phyloP scores from a whole-genome alignment of 2,888 invertebrate species.

The Nomada fabriciana region DNA sequence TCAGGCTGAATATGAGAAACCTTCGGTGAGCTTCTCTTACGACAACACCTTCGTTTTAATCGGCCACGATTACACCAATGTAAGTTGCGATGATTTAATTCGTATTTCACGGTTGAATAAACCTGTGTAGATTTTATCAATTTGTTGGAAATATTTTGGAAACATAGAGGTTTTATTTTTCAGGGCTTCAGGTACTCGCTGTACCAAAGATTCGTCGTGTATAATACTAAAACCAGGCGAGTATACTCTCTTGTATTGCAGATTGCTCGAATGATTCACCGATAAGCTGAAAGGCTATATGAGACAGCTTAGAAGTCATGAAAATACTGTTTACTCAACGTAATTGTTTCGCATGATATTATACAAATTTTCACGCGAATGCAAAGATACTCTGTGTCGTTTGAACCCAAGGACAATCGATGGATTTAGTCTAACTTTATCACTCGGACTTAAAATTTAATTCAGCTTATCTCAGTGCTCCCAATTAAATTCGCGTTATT shows the following conservation, averaged over 20 bases:
- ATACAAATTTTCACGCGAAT: neutral
- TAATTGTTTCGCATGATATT: neutral
- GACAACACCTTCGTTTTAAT: conserved; percentile 45
- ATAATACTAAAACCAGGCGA: conserved; percentile 63
- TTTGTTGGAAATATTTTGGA: no score
- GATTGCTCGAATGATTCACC: conserved; percentile 34
- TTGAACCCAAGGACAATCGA: no score
- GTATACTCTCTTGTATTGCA: conserved; percentile 8
- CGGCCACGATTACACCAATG: conserved; percentile 34
- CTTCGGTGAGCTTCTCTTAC: conserved; percentile 33
- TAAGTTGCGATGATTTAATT: conserved; percentile 40
- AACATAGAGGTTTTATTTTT: conserved; percentile 70
- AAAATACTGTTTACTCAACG: neutral
- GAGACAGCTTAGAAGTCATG: neutral
- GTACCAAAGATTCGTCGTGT: conserved; percentile 87
- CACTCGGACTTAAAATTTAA: no score
- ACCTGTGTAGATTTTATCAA: neutral
- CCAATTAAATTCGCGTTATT: no score
- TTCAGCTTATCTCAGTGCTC: no score
- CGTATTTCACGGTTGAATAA: neutral
- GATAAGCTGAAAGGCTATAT: conserved; percentile 40
- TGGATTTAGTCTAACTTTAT: no score
- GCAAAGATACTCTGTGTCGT: no score
- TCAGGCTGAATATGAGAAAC: conserved; percentile 29
- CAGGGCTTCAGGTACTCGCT: conserved; percentile 89